A percentile compares a stretch with the other conserved stretches of the same genome.
phyloP scores from a whole-genome alignment of 2,113 vertebrate species.

The Pygoscelis antarcticus region DNA sequence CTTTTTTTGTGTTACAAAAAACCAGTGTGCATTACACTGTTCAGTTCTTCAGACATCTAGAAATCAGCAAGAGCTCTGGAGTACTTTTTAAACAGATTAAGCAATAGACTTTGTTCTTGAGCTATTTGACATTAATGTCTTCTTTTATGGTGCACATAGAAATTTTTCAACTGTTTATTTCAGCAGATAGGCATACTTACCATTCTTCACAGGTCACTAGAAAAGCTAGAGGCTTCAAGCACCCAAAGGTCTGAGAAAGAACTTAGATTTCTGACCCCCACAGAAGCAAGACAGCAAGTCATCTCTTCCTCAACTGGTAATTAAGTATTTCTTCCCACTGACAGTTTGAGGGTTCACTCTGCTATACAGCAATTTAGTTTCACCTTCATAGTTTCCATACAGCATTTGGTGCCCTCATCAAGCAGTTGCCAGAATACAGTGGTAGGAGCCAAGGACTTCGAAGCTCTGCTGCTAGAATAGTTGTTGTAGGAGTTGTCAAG shows the following conservation, averaged over 20 bases:
- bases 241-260: background rate
- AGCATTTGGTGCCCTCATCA: background rate
- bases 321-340: background rate
- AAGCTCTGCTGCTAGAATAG: background rate
- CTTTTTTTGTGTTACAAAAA: background rate
- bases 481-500: background rate
- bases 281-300: background rate
- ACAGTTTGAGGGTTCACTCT: background rate
- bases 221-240: background rate
- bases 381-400: background rate
- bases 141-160: accelerated
- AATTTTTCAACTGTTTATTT: background rate
- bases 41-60: background rate
- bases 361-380: background rate
- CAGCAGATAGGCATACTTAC: background rate
- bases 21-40: background rate
- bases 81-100: background rate
- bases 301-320: background rate
- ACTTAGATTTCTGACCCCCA: background rate
- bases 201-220: background rate
- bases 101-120: background rate
- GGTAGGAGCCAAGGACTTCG: background rate
- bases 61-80: background rate
- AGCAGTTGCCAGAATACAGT: background rate
- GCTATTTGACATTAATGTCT: background rate